Evolutionary conservation across 1,140 invertebrate genomes (phyloP).

Genomic region (Mylabris phalerata): DNA sequence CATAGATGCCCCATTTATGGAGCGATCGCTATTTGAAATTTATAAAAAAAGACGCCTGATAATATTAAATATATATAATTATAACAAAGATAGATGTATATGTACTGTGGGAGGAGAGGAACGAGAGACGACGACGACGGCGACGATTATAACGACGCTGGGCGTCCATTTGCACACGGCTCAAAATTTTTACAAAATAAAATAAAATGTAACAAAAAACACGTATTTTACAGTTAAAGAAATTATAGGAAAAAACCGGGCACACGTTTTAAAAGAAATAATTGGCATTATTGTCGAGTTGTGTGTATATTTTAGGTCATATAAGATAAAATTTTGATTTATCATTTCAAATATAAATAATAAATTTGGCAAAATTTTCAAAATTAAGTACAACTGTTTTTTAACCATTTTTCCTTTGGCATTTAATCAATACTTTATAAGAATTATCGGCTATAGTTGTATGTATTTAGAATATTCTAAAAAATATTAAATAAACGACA

Average conservation of each 20-base stretch:
- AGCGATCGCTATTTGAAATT: conserved; percentile 25
- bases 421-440: background rate
- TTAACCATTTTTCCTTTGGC: background rate
- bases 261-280: too few relatives aligned
- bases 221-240: background rate
- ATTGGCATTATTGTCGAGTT: too few relatives aligned
- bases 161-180: conserved; percentile 23
- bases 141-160: conserved; percentile 13
- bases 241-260: background rate
- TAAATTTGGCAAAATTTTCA: too few relatives aligned
- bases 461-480: too few relatives aligned
- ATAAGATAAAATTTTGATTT: too few relatives aligned
- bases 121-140: background rate
- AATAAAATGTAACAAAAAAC: background rate
- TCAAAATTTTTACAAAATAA: conserved; percentile 9
- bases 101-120: background rate
- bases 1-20: conserved; percentile 22
- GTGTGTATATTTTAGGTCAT: too few relatives aligned
- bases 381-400: background rate
- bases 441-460: too few relatives aligned
- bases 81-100: background rate
- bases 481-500: too few relatives aligned
- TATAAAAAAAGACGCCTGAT: conserved; percentile 6
- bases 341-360: background rate
- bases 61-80: background rate